Evolutionary conservation across 2,797 vertebrate species (phyloP), one percentile per base, ranked within the genome.

Genomic region (Cichlasoma orientale): DNA sequence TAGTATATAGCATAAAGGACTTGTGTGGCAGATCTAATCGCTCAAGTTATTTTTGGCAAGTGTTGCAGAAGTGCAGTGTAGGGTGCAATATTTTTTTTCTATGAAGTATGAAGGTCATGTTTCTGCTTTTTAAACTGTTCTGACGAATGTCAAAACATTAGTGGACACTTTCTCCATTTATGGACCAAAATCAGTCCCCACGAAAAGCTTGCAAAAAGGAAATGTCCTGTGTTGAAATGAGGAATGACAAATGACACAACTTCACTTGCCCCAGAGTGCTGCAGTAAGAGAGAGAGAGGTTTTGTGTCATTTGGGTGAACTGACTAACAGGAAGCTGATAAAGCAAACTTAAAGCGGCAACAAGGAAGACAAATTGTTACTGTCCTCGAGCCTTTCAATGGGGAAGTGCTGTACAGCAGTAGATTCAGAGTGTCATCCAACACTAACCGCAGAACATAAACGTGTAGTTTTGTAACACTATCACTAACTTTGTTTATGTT

Each of bases 291-390:
- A 29, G 25, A n/a, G n/a, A n/a, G n/a, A 73, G 56, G 14, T 16
- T 8, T 4, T 56, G 21, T 56, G 56, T 74, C 36, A 18, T 69
- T 58, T 72, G 4, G 10, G 25, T 58, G 4, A 77, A 70, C 25
- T 18, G 56, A 69, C 50, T 77, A 4, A 41, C 55, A 80, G 84
- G 80, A 92, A 88, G 69, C 36, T n/a, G 33, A 18, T 82, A 50
- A 82, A 41, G 76, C 33, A 77, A 74, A 16, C 47, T 18, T 66
- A 27, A 56, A 55, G 3, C 1, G 2, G 56, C 19, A 80, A 85
- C 80, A 8, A 36, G 72, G 84, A 89, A 89, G 71, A 74, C 74
- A 82, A 10, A 21, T n/a, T 54, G 10, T 61, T 41, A 69, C 27
- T 57, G 38, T 75, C 25, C 16, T 56, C 2, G 0, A 75, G n/a